Conservation (phyloP, 2,888 invertebrate species). For the Polia nebulosa region DNA sequence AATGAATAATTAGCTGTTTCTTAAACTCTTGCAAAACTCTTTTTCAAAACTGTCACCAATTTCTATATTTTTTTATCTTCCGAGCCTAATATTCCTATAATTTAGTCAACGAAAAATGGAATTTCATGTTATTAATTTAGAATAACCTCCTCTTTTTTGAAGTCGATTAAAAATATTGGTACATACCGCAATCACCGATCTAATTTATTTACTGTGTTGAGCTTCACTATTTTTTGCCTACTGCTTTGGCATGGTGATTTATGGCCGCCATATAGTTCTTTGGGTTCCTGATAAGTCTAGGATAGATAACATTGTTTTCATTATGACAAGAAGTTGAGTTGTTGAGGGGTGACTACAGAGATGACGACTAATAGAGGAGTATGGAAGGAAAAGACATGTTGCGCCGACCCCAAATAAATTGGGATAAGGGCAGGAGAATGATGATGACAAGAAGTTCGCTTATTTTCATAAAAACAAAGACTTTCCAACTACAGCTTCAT, state of each 20-base stretch:
- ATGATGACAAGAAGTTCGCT: neutral
- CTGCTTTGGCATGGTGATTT: neutral
- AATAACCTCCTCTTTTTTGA: no score
- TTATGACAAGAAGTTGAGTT: neutral
- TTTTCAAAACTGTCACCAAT: no score
- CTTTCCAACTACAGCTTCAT: neutral
- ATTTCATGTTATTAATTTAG: neutral
- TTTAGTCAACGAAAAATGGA: no score
- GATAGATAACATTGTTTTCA: constrained; percentile 14
- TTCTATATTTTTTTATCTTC: neutral
- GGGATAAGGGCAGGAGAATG: no score
- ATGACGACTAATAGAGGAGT: no score
- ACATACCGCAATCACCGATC: neutral
- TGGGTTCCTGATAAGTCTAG: neutral
- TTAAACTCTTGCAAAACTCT: no score
- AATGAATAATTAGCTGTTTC: neutral
- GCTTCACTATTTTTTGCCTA: neutral
- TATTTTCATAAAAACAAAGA: neutral
- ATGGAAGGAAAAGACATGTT: no score
- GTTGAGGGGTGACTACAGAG: no score
- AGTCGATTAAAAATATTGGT: no score
- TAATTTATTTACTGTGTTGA: neutral
- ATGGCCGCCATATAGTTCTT: neutral
- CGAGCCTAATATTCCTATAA: neutral
- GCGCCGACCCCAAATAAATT: no score